A percentile compares a stretch with the other conserved stretches of the same genome.
Evolutionary conservation across 2,888 invertebrate genomes (phyloP).

Genomic region (Cheilosia vernalis): DNA sequence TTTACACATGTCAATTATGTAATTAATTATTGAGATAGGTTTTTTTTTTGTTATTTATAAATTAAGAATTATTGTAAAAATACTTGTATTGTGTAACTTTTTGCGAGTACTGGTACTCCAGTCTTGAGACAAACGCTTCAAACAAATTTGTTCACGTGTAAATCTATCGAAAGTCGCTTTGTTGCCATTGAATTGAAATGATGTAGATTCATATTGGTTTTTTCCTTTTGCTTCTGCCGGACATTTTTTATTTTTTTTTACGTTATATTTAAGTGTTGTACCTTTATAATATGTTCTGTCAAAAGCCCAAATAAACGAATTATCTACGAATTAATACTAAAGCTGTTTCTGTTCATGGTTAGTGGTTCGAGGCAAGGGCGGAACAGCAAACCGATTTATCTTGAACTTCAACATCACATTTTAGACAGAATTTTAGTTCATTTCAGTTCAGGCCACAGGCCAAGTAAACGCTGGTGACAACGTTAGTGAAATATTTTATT

Average conservation of each 20-base stretch:
- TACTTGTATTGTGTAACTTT: conserved; percentile 47
- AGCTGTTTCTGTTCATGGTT: conserved; percentile 33
- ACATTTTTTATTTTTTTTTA: conserved; percentile 43
- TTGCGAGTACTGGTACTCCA: conserved; percentile 7
- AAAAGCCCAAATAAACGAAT: conserved; percentile 62
- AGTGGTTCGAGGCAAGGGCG: neutral
- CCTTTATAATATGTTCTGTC: conserved; percentile 54
- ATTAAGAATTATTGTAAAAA: conserved; percentile 72
- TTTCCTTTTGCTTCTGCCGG: conserved; percentile 25
- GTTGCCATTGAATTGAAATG: conserved; percentile 18
- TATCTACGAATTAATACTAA: conserved; percentile 39
- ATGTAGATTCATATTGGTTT: conserved; percentile 4
- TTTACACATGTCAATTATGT: conserved; percentile 61
- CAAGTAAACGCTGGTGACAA: conserved; percentile 32
- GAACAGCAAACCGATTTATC: neutral
- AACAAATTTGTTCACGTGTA: conserved; percentile 16
- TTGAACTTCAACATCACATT: conserved; percentile 26
- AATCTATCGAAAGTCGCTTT: neutral
- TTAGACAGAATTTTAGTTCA: neutral
- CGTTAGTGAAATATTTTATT: neutral
- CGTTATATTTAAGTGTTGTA: conserved; percentile 66
- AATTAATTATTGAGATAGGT: conserved; percentile 73
- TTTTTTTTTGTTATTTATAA: conserved; percentile 72
- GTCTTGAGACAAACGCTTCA: conserved; percentile 16
- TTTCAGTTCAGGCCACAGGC: neutral